Evolutionary conservation across 2,797 vertebrate genomes (phyloP), one percentile per base, ranked within the genome.

Genomic region (Pachyuromys duprasi): DNA sequence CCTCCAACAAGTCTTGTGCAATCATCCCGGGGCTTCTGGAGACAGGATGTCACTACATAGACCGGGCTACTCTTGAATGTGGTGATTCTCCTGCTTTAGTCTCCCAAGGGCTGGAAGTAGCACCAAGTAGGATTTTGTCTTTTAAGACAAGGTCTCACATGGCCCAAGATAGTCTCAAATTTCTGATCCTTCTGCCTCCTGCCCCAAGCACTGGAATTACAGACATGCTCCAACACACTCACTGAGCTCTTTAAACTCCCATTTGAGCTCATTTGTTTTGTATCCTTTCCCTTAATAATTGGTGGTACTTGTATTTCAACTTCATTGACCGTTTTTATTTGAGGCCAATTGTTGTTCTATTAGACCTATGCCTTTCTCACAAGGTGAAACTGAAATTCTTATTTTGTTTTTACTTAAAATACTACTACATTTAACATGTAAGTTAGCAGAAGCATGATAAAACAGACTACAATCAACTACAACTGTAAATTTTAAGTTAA

Each of bases 391-490:
- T 86, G 88, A 74, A 86, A 60, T 86, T 96, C 91, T 83, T 86
- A 63, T 55, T 92, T 94, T 94, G 76, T 95, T 93, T 82, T 53
- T 91, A 89, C 67, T 57, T 76, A 76, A 96, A 96, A 94, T 24
- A 84, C 36, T 86, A 36, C 69, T 89, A 82, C 87, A 79, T 84
- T 82, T 63, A 91, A 86, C 42, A 78, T 45, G 81, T n/a, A 91
- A 91, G 92, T 79, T 22, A 90, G 42, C 28, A 87, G 11, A 95
- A 80, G n/a, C 63, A 20, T 76, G 42, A 88, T 45, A 94, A 89
- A 95, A 75, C 63, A 96, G 15, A 15, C 7, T 28, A 90, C 45
- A 78, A 79, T 55, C 45, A 94, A 89, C 36, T 63, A 96, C 18
- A 92, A 83, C 87, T 45, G 22, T 90, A 33, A 86, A 91, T 36